Percentiles rank a stretch among this genome's conserved stretches.
Evolutionary conservation across 2,797 vertebrate genomes (phyloP).

Genomic region (Chaunax sp.): DNA sequence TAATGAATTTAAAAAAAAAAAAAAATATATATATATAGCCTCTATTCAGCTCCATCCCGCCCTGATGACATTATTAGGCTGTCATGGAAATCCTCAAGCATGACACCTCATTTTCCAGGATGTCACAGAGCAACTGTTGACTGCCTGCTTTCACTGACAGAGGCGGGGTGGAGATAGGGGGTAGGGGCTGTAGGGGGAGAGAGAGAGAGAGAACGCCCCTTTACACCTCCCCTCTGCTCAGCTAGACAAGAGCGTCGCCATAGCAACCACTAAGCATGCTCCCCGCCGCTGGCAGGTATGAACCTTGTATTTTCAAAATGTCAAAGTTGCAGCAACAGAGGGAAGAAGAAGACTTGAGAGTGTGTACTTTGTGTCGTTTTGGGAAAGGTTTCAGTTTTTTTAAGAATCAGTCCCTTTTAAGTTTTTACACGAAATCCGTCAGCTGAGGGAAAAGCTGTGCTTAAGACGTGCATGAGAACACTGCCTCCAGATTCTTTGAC

Average conservation of each 20-base stretch:
- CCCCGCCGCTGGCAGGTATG: constrained; percentile 37
- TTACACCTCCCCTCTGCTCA: constrained; percentile 32
- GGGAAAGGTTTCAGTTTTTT: background rate
- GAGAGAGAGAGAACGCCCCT: constrained; percentile 8
- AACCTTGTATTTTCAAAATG: constrained; percentile 48
- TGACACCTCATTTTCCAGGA: constrained; percentile 57
- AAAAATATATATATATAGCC: too few species aligned
- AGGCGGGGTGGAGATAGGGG: background rate
- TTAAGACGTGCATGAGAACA: constrained; percentile 6
- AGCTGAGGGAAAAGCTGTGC: background rate
- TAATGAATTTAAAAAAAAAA: too few species aligned
- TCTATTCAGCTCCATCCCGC: constrained; percentile 6
- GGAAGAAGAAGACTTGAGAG: background rate
- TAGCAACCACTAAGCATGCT: constrained; percentile 76
- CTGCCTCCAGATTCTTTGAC: constrained; percentile 45
- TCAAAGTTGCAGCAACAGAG: constrained; percentile 35
- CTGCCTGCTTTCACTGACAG: constrained; percentile 46
- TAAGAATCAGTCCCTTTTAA: background rate
- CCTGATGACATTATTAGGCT: constrained; percentile 35
- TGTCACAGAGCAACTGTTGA: constrained; percentile 59
- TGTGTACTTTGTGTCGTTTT: background rate
- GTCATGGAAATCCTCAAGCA: constrained; percentile 51
- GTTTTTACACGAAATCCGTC: background rate
- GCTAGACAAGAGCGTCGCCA: constrained; percentile 68
- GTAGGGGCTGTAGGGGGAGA: constrained; percentile 16